Conservation (phyloP, 2,113 vertebrate genomes). For the Nothobranchius kuhntae region DNA sequence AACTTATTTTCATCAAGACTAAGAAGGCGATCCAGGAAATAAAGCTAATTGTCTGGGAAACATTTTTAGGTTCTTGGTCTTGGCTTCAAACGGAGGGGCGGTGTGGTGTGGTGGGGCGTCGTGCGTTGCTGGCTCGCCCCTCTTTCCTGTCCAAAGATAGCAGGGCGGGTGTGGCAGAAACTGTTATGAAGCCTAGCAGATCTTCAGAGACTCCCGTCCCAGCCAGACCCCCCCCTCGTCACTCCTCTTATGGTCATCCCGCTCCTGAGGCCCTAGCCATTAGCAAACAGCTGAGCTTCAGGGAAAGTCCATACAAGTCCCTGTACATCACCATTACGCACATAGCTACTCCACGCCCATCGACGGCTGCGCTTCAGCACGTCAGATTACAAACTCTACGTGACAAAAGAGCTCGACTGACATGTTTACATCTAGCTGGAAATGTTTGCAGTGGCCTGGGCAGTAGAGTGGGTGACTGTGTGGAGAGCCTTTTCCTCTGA, state of each 20-base stretch:
- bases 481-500: neutral
- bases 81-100: slow-evolving; percentile 43
- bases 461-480: slow-evolving; percentile 14
- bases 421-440: slow-evolving; percentile 9
- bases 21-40: slow-evolving; percentile 29
- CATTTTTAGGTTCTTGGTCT: slow-evolving; percentile 22
- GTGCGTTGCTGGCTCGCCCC: slow-evolving; percentile 11
- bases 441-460: slow-evolving; percentile 9
- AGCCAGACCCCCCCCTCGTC: slow-evolving; percentile 36
- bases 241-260: slow-evolving; percentile 45
- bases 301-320: slow-evolving; percentile 21
- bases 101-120: neutral
- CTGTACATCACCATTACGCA: neutral
- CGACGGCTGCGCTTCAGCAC: neutral
- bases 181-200: slow-evolving; percentile 29
- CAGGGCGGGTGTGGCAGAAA: neutral
- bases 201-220: slow-evolving; percentile 32
- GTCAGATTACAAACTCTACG: neutral
- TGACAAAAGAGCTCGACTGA: neutral
- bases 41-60: neutral
- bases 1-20: neutral
- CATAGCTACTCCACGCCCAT: neutral
- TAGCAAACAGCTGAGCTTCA: neutral
- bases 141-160: slow-evolving; percentile 54
- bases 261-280: slow-evolving; percentile 4